These are phyloP conservation scores for Amphilophus citrinellus DNA, from an alignment of 2,113 vertebrate species.

Conservation along the genomic window DNA sequence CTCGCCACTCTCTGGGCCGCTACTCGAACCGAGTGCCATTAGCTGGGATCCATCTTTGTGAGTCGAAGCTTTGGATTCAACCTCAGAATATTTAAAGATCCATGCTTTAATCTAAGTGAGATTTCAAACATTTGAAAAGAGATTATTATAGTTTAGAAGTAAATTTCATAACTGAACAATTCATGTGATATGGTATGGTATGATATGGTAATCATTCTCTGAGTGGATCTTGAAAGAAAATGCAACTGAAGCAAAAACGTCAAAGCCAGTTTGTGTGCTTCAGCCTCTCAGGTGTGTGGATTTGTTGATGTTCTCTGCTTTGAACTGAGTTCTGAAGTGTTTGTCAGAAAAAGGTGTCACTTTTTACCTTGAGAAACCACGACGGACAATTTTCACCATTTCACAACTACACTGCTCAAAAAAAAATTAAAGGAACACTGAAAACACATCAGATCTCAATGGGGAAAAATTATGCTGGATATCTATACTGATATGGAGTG, in stretches of 20 bases:
- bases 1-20: not conserved
- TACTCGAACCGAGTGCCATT: conserved; percentile 3
- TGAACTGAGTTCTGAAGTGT: not conserved
- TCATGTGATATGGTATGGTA: not conserved
- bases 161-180: not conserved
- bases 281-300: not conserved
- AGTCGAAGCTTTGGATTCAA: conserved; percentile 37
- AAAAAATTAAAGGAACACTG: too few relatives aligned
- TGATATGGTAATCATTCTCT: not conserved
- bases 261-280: conserved; percentile 1
- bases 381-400: not conserved
- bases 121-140: not conserved
- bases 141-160: conserved; percentile 1
- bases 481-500: too few relatives aligned
- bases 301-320: conserved; percentile 4
- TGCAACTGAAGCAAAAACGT: not conserved
- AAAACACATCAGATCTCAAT: too few relatives aligned
- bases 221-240: not conserved
- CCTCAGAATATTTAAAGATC: not conserved
- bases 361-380: not conserved
- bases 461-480: too few relatives aligned
- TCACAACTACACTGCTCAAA: not conserved
- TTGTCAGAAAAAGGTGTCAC: not conserved
- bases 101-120: not conserved
- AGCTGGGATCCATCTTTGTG: conserved; percentile 40